These are phyloP conservation scores for Dolichotis patagonum DNA, from an alignment of 2,113 vertebrate genomes.

Conservation along the genomic window DNA sequence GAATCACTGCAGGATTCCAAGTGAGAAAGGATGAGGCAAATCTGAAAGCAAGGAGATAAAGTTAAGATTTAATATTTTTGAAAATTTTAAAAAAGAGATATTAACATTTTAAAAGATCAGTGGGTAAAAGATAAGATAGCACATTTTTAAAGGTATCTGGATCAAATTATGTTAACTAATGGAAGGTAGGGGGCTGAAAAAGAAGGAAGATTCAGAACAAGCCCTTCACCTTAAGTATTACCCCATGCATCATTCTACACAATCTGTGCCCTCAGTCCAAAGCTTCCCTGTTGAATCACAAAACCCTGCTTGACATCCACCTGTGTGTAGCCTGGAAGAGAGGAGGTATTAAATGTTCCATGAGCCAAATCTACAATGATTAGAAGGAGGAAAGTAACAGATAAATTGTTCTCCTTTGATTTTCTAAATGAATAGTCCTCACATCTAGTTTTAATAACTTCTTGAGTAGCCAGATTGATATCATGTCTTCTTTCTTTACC, in stretches of 20 bases:
- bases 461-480: neutral
- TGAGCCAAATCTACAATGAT: neutral
- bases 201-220: neutral
- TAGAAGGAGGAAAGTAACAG: neutral
- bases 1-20: neutral
- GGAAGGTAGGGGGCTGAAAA: neutral
- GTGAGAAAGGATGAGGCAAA: neutral
- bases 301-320: neutral
- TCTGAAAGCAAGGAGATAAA: neutral
- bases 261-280: neutral
- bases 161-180: neutral
- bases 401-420: neutral
- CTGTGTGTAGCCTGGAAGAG: neutral
- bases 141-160: neutral
- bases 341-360: neutral
- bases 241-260: fast-evolving
- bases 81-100: neutral
- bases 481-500: neutral
- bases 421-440: neutral
- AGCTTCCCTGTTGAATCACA: neutral
- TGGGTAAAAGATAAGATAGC: neutral
- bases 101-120: neutral
- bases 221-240: neutral
- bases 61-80: no score
- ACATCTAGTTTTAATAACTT: neutral